Conservation (phyloP, 2,797 vertebrate species). For the Notolabrus celidotus region DNA sequence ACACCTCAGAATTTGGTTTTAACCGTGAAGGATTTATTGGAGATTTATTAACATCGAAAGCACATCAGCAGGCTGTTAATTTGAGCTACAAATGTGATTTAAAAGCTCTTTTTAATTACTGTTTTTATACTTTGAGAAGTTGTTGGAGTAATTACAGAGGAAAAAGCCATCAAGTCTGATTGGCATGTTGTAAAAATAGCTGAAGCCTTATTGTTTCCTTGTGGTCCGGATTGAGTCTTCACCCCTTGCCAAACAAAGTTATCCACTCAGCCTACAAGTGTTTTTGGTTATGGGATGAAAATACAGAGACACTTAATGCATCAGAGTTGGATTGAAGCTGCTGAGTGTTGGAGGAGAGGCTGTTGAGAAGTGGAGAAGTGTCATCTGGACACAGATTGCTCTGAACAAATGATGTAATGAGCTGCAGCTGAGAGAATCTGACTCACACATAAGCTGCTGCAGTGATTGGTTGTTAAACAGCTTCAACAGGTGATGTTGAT, state of each 20-base stretch:
- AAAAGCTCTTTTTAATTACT: slow-evolving; percentile 16
- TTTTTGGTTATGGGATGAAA: slow-evolving; percentile 10
- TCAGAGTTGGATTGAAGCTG: slow-evolving; percentile 7
- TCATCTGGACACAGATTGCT: slow-evolving; percentile 34
- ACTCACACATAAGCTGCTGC: neutral
- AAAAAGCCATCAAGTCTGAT: slow-evolving; percentile 18
- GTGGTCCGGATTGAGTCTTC: slow-evolving; percentile 21
- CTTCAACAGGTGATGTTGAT: neutral
- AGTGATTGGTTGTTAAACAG: slow-evolving; percentile 1
- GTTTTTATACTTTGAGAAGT: slow-evolving; percentile 8
- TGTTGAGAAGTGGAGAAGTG: slow-evolving; percentile 29
- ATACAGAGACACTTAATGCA: neutral
- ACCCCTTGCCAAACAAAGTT: slow-evolving; percentile 20
- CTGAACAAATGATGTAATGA: slow-evolving; percentile 36
- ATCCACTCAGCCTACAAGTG: slow-evolving; percentile 7
- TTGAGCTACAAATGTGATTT: slow-evolving; percentile 11
- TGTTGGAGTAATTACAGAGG: slow-evolving; percentile 16
- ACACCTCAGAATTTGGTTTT: neutral
- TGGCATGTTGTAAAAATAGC: slow-evolving; percentile 15
- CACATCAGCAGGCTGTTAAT: slow-evolving; percentile 9
- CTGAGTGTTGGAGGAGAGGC: slow-evolving; percentile 1
- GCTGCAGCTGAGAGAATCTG: slow-evolving; percentile 13
- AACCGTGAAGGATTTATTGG: neutral
- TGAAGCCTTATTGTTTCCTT: slow-evolving; percentile 33
- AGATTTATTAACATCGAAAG: slow-evolving; percentile 17